Conservation (phyloP, 2,113 vertebrate genomes). For the Sitta europaea region DNA sequence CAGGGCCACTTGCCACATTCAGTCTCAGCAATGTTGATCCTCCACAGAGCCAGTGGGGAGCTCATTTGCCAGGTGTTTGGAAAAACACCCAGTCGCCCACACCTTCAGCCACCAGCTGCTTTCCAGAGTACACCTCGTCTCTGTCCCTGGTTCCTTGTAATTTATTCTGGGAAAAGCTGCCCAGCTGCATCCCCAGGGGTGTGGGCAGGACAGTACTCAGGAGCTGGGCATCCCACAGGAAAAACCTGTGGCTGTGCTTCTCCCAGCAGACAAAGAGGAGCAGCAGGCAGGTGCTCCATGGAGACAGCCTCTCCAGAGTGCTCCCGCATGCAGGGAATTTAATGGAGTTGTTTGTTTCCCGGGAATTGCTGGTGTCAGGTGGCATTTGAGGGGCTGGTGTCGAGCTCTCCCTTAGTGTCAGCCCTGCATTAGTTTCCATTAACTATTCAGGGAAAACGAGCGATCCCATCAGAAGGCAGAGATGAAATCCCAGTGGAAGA, state of each 20-base stretch:
- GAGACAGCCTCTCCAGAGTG: background rate
- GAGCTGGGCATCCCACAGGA: background rate
- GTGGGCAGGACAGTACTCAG: background rate
- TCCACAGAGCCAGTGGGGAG: background rate
- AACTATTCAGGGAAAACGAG: background rate
- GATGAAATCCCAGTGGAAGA: background rate
- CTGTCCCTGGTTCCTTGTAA: rapidly evolving
- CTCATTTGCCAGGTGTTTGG: background rate
- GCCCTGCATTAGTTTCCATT: background rate
- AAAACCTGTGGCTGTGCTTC: background rate
- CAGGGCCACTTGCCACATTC: background rate
- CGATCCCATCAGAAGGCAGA: background rate
- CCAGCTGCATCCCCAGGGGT: background rate
- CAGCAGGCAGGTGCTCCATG: conserved; percentile 24
- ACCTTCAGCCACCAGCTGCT: background rate
- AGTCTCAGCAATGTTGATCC: background rate
- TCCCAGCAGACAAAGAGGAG: background rate
- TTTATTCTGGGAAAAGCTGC: background rate
- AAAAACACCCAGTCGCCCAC: background rate
- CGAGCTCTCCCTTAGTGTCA: background rate
- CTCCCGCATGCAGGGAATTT: background rate
- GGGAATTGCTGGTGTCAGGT: background rate
- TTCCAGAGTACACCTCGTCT: background rate
- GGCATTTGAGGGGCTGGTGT: background rate
- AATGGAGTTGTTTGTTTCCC: conserved; percentile 24